Percentiles rank a stretch among this genome's conserved stretches.
phyloP scores from a whole-genome alignment of 2,797 vertebrate genomes.

The Hippopotamyrus pictus region DNA sequence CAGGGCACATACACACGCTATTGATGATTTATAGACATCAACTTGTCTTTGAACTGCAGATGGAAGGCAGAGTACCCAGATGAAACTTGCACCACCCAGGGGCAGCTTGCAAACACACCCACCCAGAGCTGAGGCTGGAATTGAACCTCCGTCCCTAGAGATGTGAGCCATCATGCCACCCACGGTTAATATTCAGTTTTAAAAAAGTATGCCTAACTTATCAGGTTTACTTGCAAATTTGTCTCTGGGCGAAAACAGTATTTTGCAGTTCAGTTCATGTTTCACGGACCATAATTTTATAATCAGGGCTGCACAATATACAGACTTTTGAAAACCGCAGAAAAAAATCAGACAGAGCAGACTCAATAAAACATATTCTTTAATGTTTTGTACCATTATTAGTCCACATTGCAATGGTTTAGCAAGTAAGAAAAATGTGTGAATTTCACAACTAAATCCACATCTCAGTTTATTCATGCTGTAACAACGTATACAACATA shows the following conservation, averaged over 20 bases:
- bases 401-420: conserved; percentile 24
- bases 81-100: not conserved
- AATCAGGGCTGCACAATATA: not conserved
- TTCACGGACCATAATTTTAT: not conserved
- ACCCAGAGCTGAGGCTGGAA: not conserved
- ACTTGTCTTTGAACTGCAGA: not conserved
- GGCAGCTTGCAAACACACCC: not conserved
- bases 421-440: conserved; percentile 26
- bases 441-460: conserved; percentile 25
- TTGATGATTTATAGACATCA: not conserved
- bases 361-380: conserved; percentile 18
- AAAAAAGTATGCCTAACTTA: not conserved
- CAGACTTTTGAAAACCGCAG: not conserved
- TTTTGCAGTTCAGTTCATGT: not conserved
- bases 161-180: not conserved
- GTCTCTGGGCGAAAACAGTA: not conserved
- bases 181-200: not conserved
- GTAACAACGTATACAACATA: conserved; percentile 26
- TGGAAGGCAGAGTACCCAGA: not conserved
- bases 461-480: conserved; percentile 26
- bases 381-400: conserved; percentile 23
- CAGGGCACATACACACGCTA: not conserved
- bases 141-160: not conserved
- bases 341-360: conserved; percentile 6
- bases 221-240: not conserved